Base-by-base conservation (phyloP, 2,888 invertebrate species). In the Stictocephala bisonia region DNA sequence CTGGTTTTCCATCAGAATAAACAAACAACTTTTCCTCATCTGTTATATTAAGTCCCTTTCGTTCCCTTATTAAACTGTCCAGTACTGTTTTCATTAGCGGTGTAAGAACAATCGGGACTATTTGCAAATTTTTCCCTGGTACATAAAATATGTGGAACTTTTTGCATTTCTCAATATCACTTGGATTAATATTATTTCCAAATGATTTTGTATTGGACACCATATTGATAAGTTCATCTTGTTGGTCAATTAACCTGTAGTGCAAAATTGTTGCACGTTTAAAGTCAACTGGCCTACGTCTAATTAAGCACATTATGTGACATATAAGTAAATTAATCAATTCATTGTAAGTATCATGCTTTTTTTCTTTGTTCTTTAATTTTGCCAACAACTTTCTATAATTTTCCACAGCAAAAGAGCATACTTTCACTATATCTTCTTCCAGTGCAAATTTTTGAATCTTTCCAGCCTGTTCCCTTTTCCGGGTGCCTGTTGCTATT, bases 131-230 rank as follows among this genome's bases (percentile, higher is more conserved):
- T 11, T 66, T 66, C 1, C 66, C 66, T 20, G 41, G 22, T 7
- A 66, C 66, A 22, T 66, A 66, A 20, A 66, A 66, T 9, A 66
- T 66, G 9, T 66, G 66, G 31, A 66, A 35, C 18, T 20, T 66
- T 24, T 66, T 6, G 11, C 41, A 66, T 0, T 2, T 22, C 4
- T 35, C 18, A 11, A 66, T 4, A 9, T 66, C 66, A 1, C 18
- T 9, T 1, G 2, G 3, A 60, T 3, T 27, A 3, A 60, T 2
- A 4, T n/a, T 35, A 2, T 18, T 20, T 18, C 2, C 18, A 35
- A 20, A 13, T 22, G 20, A n/a, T n/a, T n/a, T n/a, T n/a, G n/a
- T n/a, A n/a, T n/a, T n/a, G n/a, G n/a, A n/a, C n/a, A n/a, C 60
- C 60, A 60, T 60, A 1, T 7, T 13, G 3, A 60, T 1, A 1